These are phyloP conservation scores for Agrypnus murinus DNA, from an alignment of 2,888 invertebrate genomes.

Conservation along the genomic window DNA sequence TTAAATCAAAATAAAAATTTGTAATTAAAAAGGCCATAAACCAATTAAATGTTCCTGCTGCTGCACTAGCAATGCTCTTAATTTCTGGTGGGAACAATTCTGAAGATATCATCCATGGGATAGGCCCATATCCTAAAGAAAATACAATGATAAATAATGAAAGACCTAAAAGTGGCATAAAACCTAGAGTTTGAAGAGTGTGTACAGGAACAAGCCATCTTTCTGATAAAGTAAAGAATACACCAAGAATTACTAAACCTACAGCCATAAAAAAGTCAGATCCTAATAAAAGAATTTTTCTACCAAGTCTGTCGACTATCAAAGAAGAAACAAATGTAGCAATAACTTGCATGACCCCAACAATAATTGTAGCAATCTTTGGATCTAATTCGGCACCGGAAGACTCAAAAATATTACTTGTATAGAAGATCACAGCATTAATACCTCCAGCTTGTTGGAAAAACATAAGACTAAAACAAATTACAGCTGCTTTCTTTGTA, in stretches of 20 bases:
- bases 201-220: constrained; percentile 64
- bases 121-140: constrained; percentile 89
- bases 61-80: constrained; percentile 84
- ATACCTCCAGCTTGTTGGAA: constrained; percentile 92
- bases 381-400: constrained; percentile 77
- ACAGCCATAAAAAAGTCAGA: constrained; percentile 83
- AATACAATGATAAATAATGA: constrained; percentile 87
- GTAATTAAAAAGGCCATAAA: constrained; percentile 86
- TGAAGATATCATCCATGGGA: constrained; percentile 90
- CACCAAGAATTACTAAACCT: constrained; percentile 80
- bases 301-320: constrained; percentile 87
- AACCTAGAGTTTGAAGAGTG: constrained; percentile 76
- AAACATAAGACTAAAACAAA: constrained; percentile 87
- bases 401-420: constrained; percentile 81
- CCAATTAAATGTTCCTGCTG: constrained; percentile 90
- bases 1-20: constrained; percentile 79
- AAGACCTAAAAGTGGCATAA: constrained; percentile 84
- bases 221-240: constrained; percentile 77
- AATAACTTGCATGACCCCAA: constrained; percentile 87
- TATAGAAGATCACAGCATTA: constrained; percentile 89
- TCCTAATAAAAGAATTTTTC: constrained; percentile 83
- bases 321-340: constrained; percentile 84
- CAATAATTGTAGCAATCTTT: constrained; percentile 81
- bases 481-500: constrained; percentile 79
- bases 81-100: constrained; percentile 88